These are phyloP conservation scores for Drosophila sulfurigaster DNA, from an alignment of 1,140 invertebrate genomes.

Conservation along the genomic window DNA sequence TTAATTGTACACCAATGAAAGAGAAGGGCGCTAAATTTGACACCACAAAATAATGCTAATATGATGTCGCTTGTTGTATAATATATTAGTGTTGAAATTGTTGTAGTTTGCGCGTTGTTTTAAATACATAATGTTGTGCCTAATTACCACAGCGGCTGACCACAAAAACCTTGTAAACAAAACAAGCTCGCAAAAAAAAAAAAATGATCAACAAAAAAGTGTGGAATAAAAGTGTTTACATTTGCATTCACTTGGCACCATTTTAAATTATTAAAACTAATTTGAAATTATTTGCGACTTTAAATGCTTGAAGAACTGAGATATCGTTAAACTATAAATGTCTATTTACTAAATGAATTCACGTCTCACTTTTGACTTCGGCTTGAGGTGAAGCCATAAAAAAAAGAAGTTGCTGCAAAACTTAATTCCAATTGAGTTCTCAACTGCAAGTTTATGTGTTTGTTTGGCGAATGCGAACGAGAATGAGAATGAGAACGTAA, in stretches of 20 bases:
- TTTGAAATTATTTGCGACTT: neutral
- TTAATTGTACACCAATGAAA: neutral
- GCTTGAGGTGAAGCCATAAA: neutral
- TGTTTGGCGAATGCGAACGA: slow-evolving; percentile 29
- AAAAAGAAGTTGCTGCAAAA: neutral
- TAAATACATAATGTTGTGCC: neutral
- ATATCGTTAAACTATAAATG: neutral
- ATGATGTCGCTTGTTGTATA: neutral
- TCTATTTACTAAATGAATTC: neutral
- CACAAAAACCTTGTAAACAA: slow-evolving; percentile 15
- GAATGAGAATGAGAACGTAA: slow-evolving; percentile 25
- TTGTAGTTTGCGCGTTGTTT: neutral
- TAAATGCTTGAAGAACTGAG: neutral
- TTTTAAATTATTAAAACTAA: slow-evolving; percentile 1
- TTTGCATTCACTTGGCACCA: neutral
- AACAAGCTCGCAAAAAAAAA: neutral
- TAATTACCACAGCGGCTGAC: slow-evolving; percentile 8
- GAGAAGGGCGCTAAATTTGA: neutral
- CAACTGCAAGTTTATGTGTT: slow-evolving; percentile 36
- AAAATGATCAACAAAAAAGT: neutral
- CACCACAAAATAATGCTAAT: neutral
- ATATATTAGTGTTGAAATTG: slow-evolving; percentile 2
- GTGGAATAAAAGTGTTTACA: neutral
- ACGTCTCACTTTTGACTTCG: neutral
- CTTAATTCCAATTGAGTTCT: slow-evolving; percentile 38